Evolutionary conservation across 2,888 invertebrate genomes (phyloP).

Genomic region (Metopia argyrocephala): DNA sequence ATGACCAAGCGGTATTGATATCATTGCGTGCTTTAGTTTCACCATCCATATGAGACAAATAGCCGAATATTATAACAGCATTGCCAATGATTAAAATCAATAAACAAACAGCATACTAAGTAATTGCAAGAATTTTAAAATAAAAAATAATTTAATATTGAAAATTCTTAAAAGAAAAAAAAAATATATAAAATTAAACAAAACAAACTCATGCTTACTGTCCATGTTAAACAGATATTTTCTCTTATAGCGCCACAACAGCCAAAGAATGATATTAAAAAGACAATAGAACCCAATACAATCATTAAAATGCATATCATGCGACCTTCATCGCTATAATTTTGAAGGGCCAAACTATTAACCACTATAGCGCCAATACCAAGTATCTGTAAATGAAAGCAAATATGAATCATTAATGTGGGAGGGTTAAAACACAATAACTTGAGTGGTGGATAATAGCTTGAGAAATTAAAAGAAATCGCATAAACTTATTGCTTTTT

Average conservation of each 20-base stretch:
- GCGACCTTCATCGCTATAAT: constrained; percentile 61
- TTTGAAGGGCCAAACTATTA: constrained; percentile 66
- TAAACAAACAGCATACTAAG: constrained; percentile 85
- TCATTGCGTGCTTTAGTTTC: constrained; percentile 69
- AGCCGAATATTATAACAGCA: constrained; percentile 79
- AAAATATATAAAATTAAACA: neutral
- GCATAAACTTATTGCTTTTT: too few species aligned
- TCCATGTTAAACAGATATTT: constrained; percentile 90
- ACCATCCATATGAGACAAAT: constrained; percentile 63
- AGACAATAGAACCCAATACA: constrained; percentile 84
- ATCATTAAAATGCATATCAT: constrained; percentile 79
- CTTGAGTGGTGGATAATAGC: too few species aligned
- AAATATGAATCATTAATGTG: neutral
- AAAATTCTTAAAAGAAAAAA: too few species aligned
- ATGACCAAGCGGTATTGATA: constrained; percentile 79
- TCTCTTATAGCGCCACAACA: constrained; percentile 93
- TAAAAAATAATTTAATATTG: constrained; percentile 67
- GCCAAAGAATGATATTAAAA: constrained; percentile 91
- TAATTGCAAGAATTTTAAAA: neutral
- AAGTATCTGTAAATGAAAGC: constrained; percentile 65
- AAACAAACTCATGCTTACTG: constrained; percentile 84
- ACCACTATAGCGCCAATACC: constrained; percentile 69
- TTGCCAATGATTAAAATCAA: constrained; percentile 84
- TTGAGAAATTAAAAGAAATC: too few species aligned
- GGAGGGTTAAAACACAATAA: too few species aligned